Evolutionary conservation across 1,140 invertebrate species (phyloP), one percentile per base, ranked within the genome.

Genomic region (Gryon sp.): DNA sequence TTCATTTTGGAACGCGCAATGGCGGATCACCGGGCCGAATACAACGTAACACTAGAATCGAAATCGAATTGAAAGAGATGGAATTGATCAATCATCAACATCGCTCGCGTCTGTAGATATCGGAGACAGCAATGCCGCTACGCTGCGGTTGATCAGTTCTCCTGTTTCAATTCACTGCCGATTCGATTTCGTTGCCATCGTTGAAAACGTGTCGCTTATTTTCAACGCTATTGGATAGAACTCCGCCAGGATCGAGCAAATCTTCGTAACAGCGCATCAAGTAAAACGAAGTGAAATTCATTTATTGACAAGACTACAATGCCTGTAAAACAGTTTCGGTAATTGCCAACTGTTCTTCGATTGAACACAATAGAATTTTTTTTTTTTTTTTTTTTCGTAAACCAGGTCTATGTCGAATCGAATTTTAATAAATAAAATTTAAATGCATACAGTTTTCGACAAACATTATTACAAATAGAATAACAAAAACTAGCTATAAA

Each of bases 21-120:
- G 16, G 36, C 28, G 46, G 26, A 36, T 70, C 38, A 53, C 34
- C n/a, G n/a, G 38, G 45, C 12, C n/a, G 26, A 24, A 41, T 50
- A 28, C 30, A 46, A 40, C 48, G 48, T 68, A 52, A 24, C 45
- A 43, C 34, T 41, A 45, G 24, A 77, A 72, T 72, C 74, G 66
- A 70, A 77, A 70, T 77, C 74, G 55, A 77, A 72, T 77, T 70
- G 53, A 72, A 72, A 62, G 52, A 57, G 65, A 62, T 60, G 66
- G 66, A 77, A 77, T 70, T 77, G 74, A 77, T 77, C 74, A 70
- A 77, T 77, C 74, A 66, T 68, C 40, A 48, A 48, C 73, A 59
- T 76, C 55, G 59, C 52, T 57, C 50, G 26, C 52, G 38, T 68
- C 63, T 63, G 57, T 60, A 53, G 73, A 76, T 69, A 76, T 69